Conservation (phyloP, 2,113 vertebrate genomes). For the Sprattus sprattus region DNA sequence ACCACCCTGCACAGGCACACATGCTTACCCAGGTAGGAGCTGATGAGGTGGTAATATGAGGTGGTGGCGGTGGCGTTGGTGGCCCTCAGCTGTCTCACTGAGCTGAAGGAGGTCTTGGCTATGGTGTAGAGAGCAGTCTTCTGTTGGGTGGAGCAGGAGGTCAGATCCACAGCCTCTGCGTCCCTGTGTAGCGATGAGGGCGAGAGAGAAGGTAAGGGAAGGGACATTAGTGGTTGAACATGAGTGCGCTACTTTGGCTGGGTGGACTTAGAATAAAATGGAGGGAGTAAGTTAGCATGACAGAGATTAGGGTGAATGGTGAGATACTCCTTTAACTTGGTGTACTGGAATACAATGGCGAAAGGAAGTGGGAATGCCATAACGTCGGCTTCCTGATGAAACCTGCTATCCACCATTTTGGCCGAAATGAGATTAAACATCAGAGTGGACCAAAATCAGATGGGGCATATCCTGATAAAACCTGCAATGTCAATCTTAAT, state of each 20-base stretch:
- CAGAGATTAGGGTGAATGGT: too few relatives aligned
- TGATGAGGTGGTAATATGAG: constrained; percentile 61
- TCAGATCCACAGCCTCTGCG: constrained; percentile 47
- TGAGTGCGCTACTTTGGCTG: background rate
- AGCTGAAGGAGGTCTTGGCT: constrained; percentile 61
- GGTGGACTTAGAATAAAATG: background rate
- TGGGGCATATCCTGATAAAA: too few relatives aligned
- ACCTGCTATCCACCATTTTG: too few relatives aligned
- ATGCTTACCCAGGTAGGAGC: constrained; percentile 72
- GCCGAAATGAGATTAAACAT: too few relatives aligned
- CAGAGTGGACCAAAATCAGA: too few relatives aligned
- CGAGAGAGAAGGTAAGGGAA: background rate
- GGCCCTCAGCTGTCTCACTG: background rate
- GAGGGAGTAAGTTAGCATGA: background rate
- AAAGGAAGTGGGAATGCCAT: too few relatives aligned
- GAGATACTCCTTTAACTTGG: too few relatives aligned
- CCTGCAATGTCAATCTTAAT: too few relatives aligned
- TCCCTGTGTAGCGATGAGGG: constrained; percentile 51
- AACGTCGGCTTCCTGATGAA: too few relatives aligned
- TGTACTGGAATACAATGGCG: too few relatives aligned
- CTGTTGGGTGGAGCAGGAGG: constrained; percentile 51
- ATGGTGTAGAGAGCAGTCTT: constrained; percentile 64
- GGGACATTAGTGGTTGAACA: background rate
- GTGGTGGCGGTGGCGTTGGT: background rate
- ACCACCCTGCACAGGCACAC: background rate